A percentile compares a stretch with the other conserved stretches of the same genome.
Conservation (phyloP, 2,888 invertebrate species). For the Drosophila suboccidentalis region DNA sequence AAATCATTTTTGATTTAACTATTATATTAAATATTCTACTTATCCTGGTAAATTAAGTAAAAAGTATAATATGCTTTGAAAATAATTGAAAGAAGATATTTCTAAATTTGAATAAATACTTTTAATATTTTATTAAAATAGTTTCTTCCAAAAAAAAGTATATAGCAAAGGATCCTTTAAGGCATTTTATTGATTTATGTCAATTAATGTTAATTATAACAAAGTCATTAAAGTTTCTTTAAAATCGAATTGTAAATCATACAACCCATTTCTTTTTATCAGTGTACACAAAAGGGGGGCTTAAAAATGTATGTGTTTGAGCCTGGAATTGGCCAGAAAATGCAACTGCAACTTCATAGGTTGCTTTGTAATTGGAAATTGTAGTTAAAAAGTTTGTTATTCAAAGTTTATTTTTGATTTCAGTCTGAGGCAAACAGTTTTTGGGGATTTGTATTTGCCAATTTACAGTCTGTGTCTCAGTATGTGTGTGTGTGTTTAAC, state of each 20-base stretch:
- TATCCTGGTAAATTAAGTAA: no score
- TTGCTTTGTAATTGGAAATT: constrained; percentile 78
- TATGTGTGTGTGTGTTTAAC: constrained; percentile 26
- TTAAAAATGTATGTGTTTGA: constrained; percentile 17
- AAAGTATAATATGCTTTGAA: no score
- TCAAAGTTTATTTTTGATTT: constrained; percentile 73
- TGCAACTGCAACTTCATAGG: constrained; percentile 30
- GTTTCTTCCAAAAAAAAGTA: no score
- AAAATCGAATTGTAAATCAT: not conserved
- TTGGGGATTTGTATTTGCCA: constrained; percentile 44
- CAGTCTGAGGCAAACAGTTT: constrained; percentile 34
- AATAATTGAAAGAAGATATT: not conserved
- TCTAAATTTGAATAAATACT: no score
- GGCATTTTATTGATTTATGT: no score
- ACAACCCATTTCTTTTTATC: not conserved
- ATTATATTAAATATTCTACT: no score
- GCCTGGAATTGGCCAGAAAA: constrained; percentile 26
- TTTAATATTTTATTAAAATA: no score
- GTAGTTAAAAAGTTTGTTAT: constrained; percentile 72
- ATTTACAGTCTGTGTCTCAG: constrained; percentile 19
- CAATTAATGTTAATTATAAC: no score
- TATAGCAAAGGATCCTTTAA: no score
- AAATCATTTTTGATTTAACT: no score
- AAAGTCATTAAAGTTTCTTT: no score
- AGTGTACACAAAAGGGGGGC: constrained; percentile 1